Evolutionary conservation across 2,797 vertebrate species (phyloP).

Genomic region (Anableps anableps): DNA sequence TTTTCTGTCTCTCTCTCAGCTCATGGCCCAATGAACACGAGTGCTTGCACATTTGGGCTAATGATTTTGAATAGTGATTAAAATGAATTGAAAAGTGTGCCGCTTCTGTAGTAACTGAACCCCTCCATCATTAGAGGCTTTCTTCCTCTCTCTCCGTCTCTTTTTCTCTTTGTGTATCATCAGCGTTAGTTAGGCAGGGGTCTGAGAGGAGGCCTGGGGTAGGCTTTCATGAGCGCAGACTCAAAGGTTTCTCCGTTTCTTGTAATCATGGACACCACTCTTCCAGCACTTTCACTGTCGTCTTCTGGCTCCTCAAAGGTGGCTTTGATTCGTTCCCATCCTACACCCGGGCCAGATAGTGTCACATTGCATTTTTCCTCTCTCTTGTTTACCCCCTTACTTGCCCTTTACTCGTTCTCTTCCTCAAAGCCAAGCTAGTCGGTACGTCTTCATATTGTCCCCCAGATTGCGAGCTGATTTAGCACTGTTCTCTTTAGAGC

Average conservation of each 20-base stretch:
- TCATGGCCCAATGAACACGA: constrained; percentile 58
- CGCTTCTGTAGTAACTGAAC: constrained; percentile 70
- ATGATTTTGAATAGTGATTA: constrained; percentile 81
- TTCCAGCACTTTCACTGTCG: constrained; percentile 72
- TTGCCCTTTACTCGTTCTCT: constrained; percentile 32
- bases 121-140: constrained; percentile 79
- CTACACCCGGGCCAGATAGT: constrained; percentile 66
- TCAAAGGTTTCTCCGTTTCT: constrained; percentile 81
- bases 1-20: constrained; percentile 48
- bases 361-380: constrained; percentile 68
- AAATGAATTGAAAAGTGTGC: constrained; percentile 78
- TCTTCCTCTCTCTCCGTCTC: constrained; percentile 50
- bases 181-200: constrained; percentile 66
- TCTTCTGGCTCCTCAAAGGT: constrained; percentile 79
- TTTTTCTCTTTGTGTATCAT: constrained; percentile 62
- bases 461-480: constrained; percentile 56
- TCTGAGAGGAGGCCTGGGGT: constrained; percentile 76
- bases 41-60: constrained; percentile 70
- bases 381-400: constrained; percentile 37
- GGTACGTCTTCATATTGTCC: constrained; percentile 56
- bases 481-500: constrained; percentile 48
- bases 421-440: constrained; percentile 55
- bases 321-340: constrained; percentile 81
- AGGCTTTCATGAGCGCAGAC: constrained; percentile 78
- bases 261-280: constrained; percentile 85